phyloP scores from a whole-genome alignment of 2,797 vertebrate genomes.

The Myiotriccus ornatus region DNA sequence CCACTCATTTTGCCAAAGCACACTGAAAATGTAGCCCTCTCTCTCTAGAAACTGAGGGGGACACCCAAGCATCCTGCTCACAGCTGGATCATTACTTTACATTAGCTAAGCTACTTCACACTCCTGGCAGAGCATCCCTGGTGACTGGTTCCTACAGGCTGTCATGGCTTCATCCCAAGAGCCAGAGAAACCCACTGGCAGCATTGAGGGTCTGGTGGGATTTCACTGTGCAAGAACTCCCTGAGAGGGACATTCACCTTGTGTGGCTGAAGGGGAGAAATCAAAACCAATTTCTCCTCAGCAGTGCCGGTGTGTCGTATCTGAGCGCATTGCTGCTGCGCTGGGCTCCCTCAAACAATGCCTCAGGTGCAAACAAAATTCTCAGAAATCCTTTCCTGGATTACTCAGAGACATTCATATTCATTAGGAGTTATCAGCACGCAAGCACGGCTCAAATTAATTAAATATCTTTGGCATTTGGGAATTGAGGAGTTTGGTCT shows the following conservation, averaged over 20 bases:
- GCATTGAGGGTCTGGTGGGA: neutral
- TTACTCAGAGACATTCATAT: slow-evolving; percentile 61
- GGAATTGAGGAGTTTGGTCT: slow-evolving; percentile 37
- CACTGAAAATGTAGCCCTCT: neutral
- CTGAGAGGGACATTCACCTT: neutral
- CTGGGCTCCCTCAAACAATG: neutral
- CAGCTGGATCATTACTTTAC: neutral
- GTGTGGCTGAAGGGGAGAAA: neutral
- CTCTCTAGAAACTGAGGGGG: fast-evolving
- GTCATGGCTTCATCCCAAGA: neutral
- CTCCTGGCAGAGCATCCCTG: neutral
- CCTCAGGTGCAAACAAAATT: slow-evolving; percentile 57
- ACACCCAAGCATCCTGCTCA: neutral
- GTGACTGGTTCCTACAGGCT: neutral
- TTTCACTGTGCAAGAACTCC: fast-evolving
- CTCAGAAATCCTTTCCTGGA: slow-evolving; percentile 47
- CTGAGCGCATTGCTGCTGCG: neutral
- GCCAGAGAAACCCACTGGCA: neutral
- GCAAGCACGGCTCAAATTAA: slow-evolving; percentile 36
- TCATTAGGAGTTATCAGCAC: slow-evolving; percentile 60
- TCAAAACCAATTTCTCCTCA: neutral
- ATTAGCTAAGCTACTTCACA: neutral
- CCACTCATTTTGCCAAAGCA: neutral
- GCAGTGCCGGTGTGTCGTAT: neutral
- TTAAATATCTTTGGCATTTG: slow-evolving; percentile 46